These are phyloP conservation scores for Pheosia gnoma DNA, from an alignment of 2,888 invertebrate species.

Conservation along the genomic window DNA sequence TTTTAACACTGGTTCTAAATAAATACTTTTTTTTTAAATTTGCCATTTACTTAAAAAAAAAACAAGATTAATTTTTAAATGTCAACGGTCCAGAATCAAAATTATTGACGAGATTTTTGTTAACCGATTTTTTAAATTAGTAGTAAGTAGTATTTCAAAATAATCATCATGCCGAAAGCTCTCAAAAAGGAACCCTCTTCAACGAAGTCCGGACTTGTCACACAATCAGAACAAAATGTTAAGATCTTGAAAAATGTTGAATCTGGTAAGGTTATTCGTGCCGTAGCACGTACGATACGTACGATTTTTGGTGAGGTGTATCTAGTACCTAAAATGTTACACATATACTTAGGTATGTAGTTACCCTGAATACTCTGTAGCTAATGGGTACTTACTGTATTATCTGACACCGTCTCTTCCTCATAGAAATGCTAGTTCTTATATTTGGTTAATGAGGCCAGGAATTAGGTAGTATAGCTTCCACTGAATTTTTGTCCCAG, in stretches of 20 bases:
- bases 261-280: conserved; percentile 29
- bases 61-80: neutral
- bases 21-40: neutral
- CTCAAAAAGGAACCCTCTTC: conserved; percentile 25
- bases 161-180: conserved; percentile 45
- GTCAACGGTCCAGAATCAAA: conserved; percentile 8
- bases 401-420: too few species aligned
- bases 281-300: too few species aligned
- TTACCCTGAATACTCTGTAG: too few species aligned
- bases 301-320: too few species aligned
- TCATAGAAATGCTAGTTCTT: too few species aligned
- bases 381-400: too few species aligned
- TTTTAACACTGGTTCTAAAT: neutral
- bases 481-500: too few species aligned
- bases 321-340: too few species aligned
- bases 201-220: conserved; percentile 38
- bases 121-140: conserved; percentile 25
- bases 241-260: conserved; percentile 43
- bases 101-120: conserved; percentile 10
- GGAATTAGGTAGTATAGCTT: too few species aligned
- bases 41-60: neutral
- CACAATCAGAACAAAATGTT: conserved; percentile 54
- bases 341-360: too few species aligned
- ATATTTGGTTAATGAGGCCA: too few species aligned
- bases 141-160: conserved; percentile 17